Base-by-base conservation (phyloP, 2,888 invertebrate species). In the Geophilus truncorum region DNA sequence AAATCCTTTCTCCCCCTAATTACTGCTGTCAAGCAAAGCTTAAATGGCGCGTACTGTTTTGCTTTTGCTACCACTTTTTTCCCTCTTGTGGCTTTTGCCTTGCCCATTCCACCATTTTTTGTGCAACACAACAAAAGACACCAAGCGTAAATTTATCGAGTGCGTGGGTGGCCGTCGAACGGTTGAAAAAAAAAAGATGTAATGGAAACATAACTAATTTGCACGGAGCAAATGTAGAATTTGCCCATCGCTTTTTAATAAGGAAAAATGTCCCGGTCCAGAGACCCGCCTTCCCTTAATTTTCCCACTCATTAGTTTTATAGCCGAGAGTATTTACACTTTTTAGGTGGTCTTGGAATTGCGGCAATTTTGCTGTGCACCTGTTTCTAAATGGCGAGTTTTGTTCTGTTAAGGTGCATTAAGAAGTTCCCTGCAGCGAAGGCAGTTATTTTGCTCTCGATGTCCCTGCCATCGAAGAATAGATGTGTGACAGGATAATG, bases 401-500 rank as follows among this genome's bases (percentile, higher is more conserved):
- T 70, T 70, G 25, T 23, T 25, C 70, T n/a, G 70, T 70, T 70
- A 9, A 23, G 28, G 28, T 70, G 28, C 70, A 70, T 70, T 70
- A 70, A 28, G 5, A 70, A 28, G 25, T 70, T 23, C 70, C 62
- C 70, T 18, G n/a, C n/a, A 51, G 51, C 70, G 25, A 23, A 70
- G 15, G 1, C 28, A 70, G 12, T 70, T n/a, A n/a, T n/a, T n/a
- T n/a, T 70, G 70, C 70, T 70, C 70, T 70, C 70, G 70, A 70
- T 70, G 70, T 70, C 70, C 70, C 70, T 28, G 28, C 70, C 28
- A 70, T 70, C 70, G 70, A n/a, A n/a, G n/a, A n/a, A n/a, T 25
- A 25, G 62, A 62, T 28, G 70, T 70, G 70, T 70, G 70, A 70
- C 70, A 70, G 70, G 70, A 70, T 70, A 70, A 70, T 70, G 70